Conservation (phyloP, 2,113 vertebrate genomes). For the Mustela lutreola region DNA sequence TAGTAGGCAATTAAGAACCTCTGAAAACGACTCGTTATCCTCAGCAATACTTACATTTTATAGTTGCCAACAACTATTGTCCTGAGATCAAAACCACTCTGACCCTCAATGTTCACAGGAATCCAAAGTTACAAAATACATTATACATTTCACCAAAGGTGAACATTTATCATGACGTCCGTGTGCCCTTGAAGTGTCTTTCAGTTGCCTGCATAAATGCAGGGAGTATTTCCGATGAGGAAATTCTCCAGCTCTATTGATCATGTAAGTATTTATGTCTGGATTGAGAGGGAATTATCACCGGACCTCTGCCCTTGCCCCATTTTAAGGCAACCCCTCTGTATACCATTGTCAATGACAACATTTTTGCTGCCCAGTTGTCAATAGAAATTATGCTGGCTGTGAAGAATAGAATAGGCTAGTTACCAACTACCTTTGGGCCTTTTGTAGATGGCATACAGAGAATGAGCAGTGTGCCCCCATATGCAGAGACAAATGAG, state of each 20-base stretch:
- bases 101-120: background rate
- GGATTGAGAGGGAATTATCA: background rate
- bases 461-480: background rate
- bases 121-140: background rate
- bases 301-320: background rate
- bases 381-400: background rate
- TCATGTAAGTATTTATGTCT: background rate
- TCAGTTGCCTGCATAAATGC: background rate
- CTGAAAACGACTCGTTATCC: background rate
- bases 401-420: background rate
- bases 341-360: background rate
- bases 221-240: slow-evolving; percentile 33
- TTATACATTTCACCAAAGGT: background rate
- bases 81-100: slow-evolving; percentile 2
- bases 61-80: background rate
- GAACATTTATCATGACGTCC: background rate
- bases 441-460: background rate
- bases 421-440: background rate
- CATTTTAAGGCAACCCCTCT: background rate
- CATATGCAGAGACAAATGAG: background rate
- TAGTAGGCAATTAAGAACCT: background rate
- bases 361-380: background rate
- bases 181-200: background rate
- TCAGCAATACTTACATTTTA: background rate
- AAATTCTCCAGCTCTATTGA: background rate